Evolutionary conservation across 1,140 invertebrate species (phyloP).

Genomic region (Drosophila baimaii): DNA sequence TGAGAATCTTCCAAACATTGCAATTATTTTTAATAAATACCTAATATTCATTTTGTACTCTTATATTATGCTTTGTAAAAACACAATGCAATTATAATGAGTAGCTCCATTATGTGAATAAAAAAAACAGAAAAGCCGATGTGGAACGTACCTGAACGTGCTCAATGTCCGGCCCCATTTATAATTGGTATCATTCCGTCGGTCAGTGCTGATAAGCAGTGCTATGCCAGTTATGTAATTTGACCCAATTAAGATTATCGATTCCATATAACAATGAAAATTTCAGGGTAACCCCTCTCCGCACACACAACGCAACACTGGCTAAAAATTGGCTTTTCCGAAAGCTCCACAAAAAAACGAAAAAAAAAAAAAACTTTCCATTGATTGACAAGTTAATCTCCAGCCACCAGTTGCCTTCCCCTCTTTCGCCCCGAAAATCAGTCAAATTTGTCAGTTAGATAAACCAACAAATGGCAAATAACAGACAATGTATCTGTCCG

Average conservation of each 20-base stretch:
- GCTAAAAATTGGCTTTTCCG: conserved; percentile 8
- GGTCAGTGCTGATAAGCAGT: conserved; percentile 55
- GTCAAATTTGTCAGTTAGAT: conserved; percentile 46
- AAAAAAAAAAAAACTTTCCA: conserved; percentile 59
- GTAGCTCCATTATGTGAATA: conserved; percentile 1
- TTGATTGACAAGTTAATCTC: conserved; percentile 51
- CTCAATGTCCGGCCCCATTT: conserved; percentile 19
- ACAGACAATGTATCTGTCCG: conserved; percentile 27
- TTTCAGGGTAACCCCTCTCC: conserved; percentile 15
- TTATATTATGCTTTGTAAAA: neutral
- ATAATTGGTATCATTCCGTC: conserved; percentile 24
- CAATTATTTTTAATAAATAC: neutral
- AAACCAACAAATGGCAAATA: conserved; percentile 42
- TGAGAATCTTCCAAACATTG: neutral
- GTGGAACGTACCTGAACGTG: conserved; percentile 20
- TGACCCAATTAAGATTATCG: conserved; percentile 68
- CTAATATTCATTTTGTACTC: neutral
- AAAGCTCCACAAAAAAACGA: conserved; percentile 11
- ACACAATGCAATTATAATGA: conserved; percentile 5
- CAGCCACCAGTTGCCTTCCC: neutral
- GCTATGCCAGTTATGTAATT: conserved; percentile 57
- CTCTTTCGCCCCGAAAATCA: conserved; percentile 15
- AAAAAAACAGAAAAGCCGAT: neutral
- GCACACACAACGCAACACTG: conserved; percentile 3
- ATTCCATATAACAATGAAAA: conserved; percentile 37